phyloP scores from a whole-genome alignment of 2,113 vertebrate genomes.

The Tiliqua scincoides region DNA sequence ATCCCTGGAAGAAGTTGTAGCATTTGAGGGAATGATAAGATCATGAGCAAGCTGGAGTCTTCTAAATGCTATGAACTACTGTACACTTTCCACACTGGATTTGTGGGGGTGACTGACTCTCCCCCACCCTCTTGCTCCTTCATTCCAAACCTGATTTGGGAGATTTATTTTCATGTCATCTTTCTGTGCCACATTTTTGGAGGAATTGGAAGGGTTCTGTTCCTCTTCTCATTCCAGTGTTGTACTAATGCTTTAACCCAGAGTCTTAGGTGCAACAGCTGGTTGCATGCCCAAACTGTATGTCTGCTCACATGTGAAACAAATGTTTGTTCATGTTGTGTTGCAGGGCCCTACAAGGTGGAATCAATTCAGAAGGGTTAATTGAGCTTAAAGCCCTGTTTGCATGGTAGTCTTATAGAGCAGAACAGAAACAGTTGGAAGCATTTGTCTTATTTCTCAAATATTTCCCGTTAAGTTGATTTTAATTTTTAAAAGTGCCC shows the following conservation, averaged over 20 bases:
- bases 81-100: background rate
- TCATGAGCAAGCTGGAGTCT: background rate
- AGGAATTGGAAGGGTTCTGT: background rate
- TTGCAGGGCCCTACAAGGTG: too few relatives aligned
- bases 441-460: background rate
- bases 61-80: background rate
- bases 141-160: background rate
- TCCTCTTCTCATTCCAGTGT: background rate
- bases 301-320: too few relatives aligned
- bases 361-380: background rate
- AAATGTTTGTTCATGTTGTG: too few relatives aligned
- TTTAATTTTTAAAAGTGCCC: background rate
- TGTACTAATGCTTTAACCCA: background rate
- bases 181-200: background rate
- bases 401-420: background rate
- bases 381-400: background rate
- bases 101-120: background rate
- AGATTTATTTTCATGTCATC: background rate
- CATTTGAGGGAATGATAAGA: background rate
- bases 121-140: background rate
- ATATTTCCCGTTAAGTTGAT: background rate
- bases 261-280: too few relatives aligned
- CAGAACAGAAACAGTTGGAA: background rate
- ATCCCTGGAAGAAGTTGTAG: background rate
- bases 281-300: too few relatives aligned